Evolutionary conservation across 2,113 vertebrate species (phyloP).

Genomic region (Podiceps cristatus): DNA sequence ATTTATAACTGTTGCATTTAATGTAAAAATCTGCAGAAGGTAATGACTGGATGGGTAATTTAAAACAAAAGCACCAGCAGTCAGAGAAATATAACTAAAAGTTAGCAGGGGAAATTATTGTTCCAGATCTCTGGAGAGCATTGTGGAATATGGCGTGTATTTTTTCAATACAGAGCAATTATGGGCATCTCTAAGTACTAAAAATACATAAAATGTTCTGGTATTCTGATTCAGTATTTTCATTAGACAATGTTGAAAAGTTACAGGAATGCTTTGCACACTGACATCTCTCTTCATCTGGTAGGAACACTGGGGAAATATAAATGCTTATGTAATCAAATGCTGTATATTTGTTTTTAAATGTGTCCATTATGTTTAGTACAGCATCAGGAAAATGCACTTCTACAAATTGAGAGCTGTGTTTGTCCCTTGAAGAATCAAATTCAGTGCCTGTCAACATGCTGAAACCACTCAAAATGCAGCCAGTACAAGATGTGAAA

Average conservation of each 20-base stretch:
- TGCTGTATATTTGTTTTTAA: neutral
- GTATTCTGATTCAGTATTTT: neutral
- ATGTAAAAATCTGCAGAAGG: slow-evolving; percentile 15
- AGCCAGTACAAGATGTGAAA: neutral
- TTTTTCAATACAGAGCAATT: slow-evolving; percentile 10
- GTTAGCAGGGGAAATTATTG: neutral
- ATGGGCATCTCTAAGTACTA: neutral
- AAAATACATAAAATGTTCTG: neutral
- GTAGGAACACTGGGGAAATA: neutral
- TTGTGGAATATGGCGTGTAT: neutral
- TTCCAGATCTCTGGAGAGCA: neutral
- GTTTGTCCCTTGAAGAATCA: neutral
- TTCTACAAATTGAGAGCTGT: neutral
- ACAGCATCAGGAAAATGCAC: neutral
- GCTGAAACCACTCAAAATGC: neutral
- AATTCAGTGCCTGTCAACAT: neutral
- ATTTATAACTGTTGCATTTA: neutral
- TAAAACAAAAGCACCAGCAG: neutral
- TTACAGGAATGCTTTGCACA: neutral
- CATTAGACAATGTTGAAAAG: neutral
- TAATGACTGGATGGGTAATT: neutral
- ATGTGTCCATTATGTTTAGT: neutral
- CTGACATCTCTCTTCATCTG: neutral
- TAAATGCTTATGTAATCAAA: neutral
- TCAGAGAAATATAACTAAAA: neutral